Percentiles rank a stretch among this genome's conserved stretches.
phyloP scores from a whole-genome alignment of 2,888 invertebrate genomes.

The Caenorhabditis becei region DNA sequence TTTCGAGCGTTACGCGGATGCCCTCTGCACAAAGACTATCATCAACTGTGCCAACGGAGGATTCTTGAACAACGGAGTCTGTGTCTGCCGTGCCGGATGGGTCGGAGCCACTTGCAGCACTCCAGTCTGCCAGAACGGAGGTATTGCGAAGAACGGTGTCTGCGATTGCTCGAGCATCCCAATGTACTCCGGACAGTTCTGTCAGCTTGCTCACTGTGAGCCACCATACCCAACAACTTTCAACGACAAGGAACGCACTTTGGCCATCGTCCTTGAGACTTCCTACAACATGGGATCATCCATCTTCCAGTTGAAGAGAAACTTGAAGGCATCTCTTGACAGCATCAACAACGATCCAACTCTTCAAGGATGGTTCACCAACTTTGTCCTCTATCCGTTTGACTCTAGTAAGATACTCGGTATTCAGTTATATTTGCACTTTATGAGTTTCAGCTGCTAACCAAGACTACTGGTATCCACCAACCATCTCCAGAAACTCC shows the following conservation, averaged over 20 bases:
- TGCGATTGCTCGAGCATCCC: constrained; percentile 67
- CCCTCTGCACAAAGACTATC: constrained; percentile 68
- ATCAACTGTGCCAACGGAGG: constrained; percentile 71
- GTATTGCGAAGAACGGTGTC: constrained; percentile 54
- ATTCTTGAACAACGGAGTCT: constrained; percentile 70
- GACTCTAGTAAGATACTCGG: constrained; percentile 68
- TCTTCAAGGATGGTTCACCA: constrained; percentile 72
- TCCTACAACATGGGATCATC: constrained; percentile 71
- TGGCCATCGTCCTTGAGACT: constrained; percentile 73
- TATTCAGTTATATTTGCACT: background rate
- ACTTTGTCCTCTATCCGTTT: constrained; percentile 75
- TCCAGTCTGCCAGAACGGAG: constrained; percentile 74
- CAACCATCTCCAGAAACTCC: constrained; percentile 55
- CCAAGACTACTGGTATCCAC: constrained; percentile 67
- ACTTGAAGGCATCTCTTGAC: constrained; percentile 64
- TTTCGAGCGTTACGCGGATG: constrained; percentile 71
- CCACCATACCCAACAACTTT: constrained; percentile 73
- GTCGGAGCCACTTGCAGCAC: constrained; percentile 66
- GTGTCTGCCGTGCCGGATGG: constrained; percentile 72
- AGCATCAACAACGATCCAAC: constrained; percentile 65
- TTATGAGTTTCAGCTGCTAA: constrained; percentile 66
- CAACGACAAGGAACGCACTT: constrained; percentile 68
- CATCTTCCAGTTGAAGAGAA: constrained; percentile 67
- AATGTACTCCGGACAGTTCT: constrained; percentile 71
- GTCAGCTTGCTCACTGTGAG: constrained; percentile 72